phyloP scores from a whole-genome alignment of 2,113 vertebrate species.

The Osmerus mordax region DNA sequence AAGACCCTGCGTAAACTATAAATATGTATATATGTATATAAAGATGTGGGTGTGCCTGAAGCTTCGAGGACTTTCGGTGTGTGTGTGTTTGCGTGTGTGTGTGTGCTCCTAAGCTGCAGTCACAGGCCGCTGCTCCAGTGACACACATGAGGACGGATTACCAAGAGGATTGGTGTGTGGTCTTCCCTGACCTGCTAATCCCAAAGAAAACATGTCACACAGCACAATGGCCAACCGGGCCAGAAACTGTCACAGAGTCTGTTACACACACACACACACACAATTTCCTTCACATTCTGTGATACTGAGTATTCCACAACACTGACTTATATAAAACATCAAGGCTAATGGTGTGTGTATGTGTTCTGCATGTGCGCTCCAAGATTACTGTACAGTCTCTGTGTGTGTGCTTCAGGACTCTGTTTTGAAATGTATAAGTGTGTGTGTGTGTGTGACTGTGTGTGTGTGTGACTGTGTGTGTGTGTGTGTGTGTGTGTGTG shows the following conservation, averaged over 20 bases:
- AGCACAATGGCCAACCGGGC: background rate
- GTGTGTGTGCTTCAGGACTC: slow-evolving; percentile 1
- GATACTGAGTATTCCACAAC: no score
- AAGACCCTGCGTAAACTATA: no score
- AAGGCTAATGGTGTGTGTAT: no score
- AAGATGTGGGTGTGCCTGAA: background rate
- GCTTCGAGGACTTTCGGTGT: background rate
- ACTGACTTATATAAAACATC: no score
- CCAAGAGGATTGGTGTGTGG: slow-evolving; percentile 11
- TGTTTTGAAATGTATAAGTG: no score
- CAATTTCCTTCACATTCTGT: no score
- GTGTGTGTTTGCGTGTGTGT: no score
- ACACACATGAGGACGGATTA: slow-evolving; percentile 25
- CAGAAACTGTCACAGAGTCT: background rate
- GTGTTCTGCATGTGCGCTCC: no score
- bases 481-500: slow-evolving; percentile 9
- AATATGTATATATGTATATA: background rate
- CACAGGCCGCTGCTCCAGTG: slow-evolving; percentile 2
- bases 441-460: slow-evolving; percentile 8
- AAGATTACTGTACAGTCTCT: background rate
- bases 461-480: background rate
- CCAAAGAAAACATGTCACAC: slow-evolving; percentile 15
- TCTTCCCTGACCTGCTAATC: slow-evolving; percentile 28
- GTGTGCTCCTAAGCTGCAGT: background rate
- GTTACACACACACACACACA: slow-evolving; percentile 8